phyloP scores from a whole-genome alignment of 2,113 vertebrate genomes.

The Oceanites oceanicus region DNA sequence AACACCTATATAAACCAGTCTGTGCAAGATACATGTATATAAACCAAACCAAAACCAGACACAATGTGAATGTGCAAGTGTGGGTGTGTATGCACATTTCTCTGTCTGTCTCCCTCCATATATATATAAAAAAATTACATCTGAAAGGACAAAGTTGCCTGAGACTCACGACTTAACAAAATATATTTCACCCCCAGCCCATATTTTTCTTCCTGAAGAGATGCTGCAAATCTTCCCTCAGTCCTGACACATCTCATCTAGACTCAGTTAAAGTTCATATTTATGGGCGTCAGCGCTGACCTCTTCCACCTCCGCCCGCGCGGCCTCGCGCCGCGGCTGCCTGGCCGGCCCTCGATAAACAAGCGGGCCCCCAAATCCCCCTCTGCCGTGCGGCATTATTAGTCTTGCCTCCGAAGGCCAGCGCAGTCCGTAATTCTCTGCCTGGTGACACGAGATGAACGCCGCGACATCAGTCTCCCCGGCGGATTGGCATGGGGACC shows the following conservation, averaged over 20 bases:
- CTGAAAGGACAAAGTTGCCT: constrained; percentile 58
- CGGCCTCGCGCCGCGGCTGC: constrained; percentile 26
- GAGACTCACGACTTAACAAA: constrained; percentile 33
- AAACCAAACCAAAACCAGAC: background rate
- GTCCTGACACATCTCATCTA: constrained; percentile 71
- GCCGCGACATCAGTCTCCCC: constrained; percentile 44
- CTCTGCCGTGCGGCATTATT: constrained; percentile 55
- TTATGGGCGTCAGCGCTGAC: constrained; percentile 73
- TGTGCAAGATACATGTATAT: rapidly evolving
- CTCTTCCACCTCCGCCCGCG: constrained; percentile 66
- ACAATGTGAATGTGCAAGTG: background rate
- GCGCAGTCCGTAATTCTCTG: constrained; percentile 76
- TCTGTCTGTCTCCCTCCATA: background rate
- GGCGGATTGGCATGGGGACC: constrained; percentile 65
- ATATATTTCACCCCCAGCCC: constrained; percentile 53
- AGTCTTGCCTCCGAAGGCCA: constrained; percentile 80
- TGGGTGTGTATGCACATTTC: background rate
- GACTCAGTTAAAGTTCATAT: constrained; percentile 70
- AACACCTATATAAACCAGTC: background rate
- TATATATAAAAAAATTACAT: constrained; percentile 49
- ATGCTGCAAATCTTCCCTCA: constrained; percentile 55
- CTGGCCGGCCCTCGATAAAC: constrained; percentile 56
- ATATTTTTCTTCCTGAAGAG: constrained; percentile 63
- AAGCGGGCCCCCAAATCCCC: constrained; percentile 55
- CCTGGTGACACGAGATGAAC: constrained; percentile 64